Evolutionary conservation across 2,113 vertebrate genomes (phyloP).

Genomic region (Oxyura jamaicensis): DNA sequence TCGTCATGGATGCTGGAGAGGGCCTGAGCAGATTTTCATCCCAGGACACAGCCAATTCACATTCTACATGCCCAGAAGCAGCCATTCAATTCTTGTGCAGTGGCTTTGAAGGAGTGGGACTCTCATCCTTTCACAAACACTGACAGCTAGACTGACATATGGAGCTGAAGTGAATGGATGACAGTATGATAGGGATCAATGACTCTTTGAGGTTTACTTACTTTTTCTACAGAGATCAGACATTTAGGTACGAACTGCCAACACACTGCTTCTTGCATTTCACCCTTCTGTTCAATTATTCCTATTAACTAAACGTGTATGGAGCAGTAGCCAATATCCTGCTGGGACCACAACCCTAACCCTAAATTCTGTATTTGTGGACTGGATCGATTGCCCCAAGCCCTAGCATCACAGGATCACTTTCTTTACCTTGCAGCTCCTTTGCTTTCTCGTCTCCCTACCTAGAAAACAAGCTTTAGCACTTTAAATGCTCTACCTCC

Average conservation of each 20-base stretch:
- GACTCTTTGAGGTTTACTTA: slow-evolving; percentile 56
- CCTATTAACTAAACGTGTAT: neutral
- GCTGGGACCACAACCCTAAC: neutral
- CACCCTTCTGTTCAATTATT: neutral
- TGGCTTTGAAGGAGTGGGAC: neutral
- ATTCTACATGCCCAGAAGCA: neutral
- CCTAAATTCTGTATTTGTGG: neutral
- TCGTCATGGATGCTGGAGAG: neutral
- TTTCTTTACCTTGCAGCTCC: neutral
- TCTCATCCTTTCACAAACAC: neutral
- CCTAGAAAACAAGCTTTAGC: neutral
- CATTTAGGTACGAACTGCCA: slow-evolving; percentile 6
- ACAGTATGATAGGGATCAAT: slow-evolving; percentile 44
- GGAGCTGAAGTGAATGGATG: neutral
- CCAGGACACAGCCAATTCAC: neutral
- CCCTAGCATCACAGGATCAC: neutral
- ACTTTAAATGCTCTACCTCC: neutral
- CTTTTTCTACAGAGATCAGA: slow-evolving; percentile 54
- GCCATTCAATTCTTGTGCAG: neutral
- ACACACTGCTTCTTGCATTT: neutral
- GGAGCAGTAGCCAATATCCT: neutral
- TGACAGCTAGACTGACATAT: slow-evolving; percentile 9
- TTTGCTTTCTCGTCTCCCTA: neutral
- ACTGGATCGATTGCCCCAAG: neutral
- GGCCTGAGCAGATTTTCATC: neutral